Evolutionary conservation across 64 coral and sea anemone species (phyloP).

Genomic region (Dendrophyllia cribrosa): DNA sequence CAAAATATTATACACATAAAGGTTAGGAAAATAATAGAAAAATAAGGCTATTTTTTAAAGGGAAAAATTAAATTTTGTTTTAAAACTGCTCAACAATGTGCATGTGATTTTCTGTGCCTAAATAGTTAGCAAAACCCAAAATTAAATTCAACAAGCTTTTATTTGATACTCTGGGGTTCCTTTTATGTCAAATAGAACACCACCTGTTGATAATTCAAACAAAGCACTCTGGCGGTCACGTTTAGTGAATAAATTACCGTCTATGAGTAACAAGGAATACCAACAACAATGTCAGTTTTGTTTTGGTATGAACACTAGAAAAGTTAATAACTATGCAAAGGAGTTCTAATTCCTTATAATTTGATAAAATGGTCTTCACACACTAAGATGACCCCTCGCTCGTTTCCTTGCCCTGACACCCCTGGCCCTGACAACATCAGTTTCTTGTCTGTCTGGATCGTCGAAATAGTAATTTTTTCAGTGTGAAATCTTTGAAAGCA

Average conservation of each 20-base stretch:
- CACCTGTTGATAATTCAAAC: slow-evolving; percentile 2
- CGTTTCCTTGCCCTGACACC: slow-evolving; percentile 36
- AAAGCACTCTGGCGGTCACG: neutral
- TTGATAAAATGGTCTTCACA: neutral
- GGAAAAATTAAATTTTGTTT: no score
- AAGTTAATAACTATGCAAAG: slow-evolving; percentile 13
- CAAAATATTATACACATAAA: no score
- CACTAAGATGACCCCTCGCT: slow-evolving; percentile 9
- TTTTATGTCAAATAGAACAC: neutral
- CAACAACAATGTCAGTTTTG: slow-evolving; percentile 10
- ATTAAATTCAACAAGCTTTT: no score
- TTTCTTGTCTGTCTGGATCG: slow-evolving; percentile 29
- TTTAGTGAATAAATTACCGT: neutral
- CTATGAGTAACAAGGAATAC: neutral
- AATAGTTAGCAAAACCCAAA: no score
- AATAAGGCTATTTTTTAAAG: no score
- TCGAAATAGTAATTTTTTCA: slow-evolving; percentile 57
- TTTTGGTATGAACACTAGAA: slow-evolving; percentile 5
- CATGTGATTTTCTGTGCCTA: no score
- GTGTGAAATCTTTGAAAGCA: slow-evolving; percentile 44
- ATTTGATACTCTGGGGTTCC: neutral
- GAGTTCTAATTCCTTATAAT: neutral
- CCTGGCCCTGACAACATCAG: slow-evolving; percentile 27
- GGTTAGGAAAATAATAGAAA: no score
- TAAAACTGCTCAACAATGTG: no score